Base-by-base conservation (phyloP, 2,797 vertebrate species). In the Diplodus puntazzo region DNA sequence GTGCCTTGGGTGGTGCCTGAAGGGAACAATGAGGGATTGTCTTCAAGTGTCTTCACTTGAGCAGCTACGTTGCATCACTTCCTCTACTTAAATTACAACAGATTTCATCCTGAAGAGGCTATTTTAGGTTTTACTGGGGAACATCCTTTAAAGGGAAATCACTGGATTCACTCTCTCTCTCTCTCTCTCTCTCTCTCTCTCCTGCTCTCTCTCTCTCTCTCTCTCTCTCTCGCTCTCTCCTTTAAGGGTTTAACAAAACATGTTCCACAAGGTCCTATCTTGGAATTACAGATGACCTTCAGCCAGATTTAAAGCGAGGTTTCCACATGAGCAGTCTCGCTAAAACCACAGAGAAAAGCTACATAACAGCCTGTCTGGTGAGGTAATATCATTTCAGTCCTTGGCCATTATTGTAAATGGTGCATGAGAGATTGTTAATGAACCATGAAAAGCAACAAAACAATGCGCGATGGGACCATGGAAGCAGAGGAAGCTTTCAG, bases 1-100 rank as follows among this genome's bases (percentile, higher is more conserved):
- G 78, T 91, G 86, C 71, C 25, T 62, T 89, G 86, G 93, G 93
- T 84, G 88, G 62, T 77, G 88, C 80, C 88, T 72, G 17, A 57
- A 73, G 69, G 57, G 17, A 89, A 95, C 92, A 94, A 94, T 92
- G 73, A 83, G 27, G 68, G 71, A 87, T 91, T 94, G 92, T 94
- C 88, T 86, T 83, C 76, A 80, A 68, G 87, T 84, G 87, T 84
- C 80, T 81, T 83, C 61, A 82, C 87, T 89, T 76, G 84, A 90
- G 71, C 64, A 62, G 74, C 66, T 69, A 54, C 1, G 18, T 92
- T 85, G 85, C 86, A 90, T 90, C 88, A 94, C 69, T 90, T 93
- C 90, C 90, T 90, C 79, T 88, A 23, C 65, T 82, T 75, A 16
- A 34, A 68, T 82, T 74, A 74, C 69, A 80, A 80, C 59, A 83